Evolutionary conservation across 2,113 vertebrate genomes (phyloP).

Genomic region (Ciconia boyciana): DNA sequence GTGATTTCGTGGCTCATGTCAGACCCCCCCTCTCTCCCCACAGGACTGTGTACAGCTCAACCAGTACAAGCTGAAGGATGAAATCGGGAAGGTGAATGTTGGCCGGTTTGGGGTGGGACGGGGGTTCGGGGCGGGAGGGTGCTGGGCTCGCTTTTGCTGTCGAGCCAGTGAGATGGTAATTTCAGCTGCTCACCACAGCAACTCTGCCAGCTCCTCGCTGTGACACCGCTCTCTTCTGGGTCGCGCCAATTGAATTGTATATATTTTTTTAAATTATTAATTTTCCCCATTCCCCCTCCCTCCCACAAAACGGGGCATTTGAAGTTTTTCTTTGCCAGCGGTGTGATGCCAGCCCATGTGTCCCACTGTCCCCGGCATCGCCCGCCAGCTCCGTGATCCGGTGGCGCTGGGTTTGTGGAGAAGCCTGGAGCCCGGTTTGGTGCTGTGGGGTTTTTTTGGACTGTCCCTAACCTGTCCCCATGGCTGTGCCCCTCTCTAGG

Average conservation of each 20-base stretch:
- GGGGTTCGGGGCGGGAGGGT: not conserved
- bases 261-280: not conserved
- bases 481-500: constrained; percentile 70
- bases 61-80: constrained; percentile 97
- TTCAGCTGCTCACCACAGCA: not conserved
- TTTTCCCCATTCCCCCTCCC: not conserved
- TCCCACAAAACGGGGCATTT: not conserved
- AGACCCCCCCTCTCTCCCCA: not conserved
- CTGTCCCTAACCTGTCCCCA: not conserved
- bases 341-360: not conserved
- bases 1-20: not conserved
- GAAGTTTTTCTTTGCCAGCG: not conserved
- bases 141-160: not conserved
- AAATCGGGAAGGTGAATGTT: constrained; percentile 92
- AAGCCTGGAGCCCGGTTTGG: accelerated
- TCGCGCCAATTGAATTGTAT: not conserved
- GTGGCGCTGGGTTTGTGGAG: accelerated
- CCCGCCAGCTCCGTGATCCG: not conserved
- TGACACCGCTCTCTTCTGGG: not conserved
- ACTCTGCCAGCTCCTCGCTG: accelerated
- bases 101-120: not conserved
- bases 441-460: not conserved
- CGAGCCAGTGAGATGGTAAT: not conserved
- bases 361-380: not conserved
- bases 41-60: constrained; percentile 98